Conservation (phyloP, 1,140 invertebrate genomes). For the Papilio machaon region DNA sequence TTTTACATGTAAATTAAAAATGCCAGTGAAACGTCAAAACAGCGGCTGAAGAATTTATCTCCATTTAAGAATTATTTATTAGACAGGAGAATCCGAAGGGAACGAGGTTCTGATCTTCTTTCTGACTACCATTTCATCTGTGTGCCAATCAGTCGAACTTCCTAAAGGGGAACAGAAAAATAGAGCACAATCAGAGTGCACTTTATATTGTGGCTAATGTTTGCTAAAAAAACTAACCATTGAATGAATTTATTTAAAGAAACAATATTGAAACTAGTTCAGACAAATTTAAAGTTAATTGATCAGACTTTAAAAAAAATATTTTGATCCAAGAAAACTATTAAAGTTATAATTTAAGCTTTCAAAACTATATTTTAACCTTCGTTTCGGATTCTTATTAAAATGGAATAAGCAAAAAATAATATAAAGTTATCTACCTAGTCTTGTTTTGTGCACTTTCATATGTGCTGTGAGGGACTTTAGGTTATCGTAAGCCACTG, state of each 20-base stretch:
- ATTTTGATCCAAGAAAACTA: too few relatives aligned
- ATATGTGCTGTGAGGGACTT: constrained; percentile 81
- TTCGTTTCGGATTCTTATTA: too few relatives aligned
- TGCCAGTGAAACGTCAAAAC: constrained; percentile 7
- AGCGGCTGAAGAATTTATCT: neutral
- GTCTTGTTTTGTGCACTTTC: constrained; percentile 77
- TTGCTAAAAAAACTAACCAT: neutral
- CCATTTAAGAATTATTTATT: neutral
- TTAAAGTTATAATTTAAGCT: too few relatives aligned
- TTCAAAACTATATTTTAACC: too few relatives aligned
- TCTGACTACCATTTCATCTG: constrained; percentile 3
- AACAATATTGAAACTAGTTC: too few relatives aligned
- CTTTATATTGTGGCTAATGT: neutral
- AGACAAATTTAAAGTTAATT: too few relatives aligned
- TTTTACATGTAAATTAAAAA: neutral
- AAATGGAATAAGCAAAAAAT: neutral
- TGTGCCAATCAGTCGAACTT: constrained; percentile 6
- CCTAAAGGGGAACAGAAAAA: constrained; percentile 20
- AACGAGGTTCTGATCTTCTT: neutral
- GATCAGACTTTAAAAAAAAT: too few relatives aligned
- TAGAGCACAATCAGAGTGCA: constrained; percentile 11
- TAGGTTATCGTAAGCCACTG: constrained; percentile 73
- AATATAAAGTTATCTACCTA: constrained; percentile 50
- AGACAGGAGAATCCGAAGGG: neutral
- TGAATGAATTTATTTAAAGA: neutral